Conservation (phyloP, 1,140 invertebrate genomes). For the Trichoplusia ni region DNA sequence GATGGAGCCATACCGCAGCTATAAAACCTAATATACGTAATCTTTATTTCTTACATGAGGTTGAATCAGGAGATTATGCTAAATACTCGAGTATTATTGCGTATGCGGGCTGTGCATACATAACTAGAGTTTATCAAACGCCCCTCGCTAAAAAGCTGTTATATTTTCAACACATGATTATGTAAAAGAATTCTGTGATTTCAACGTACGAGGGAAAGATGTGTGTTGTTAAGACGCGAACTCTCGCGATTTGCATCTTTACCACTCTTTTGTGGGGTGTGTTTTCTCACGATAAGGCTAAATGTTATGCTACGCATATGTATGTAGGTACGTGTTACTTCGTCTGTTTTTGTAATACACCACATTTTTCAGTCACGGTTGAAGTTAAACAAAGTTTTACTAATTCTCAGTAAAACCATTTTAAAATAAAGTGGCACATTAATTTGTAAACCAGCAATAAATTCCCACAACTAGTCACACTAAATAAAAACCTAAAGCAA, state of each 20-base stretch:
- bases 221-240: constrained; percentile 72
- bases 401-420: background rate
- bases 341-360: too few species aligned
- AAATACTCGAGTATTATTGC: constrained; percentile 70
- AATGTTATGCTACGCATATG: constrained; percentile 27
- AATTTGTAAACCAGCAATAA: background rate
- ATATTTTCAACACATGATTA: constrained; percentile 81
- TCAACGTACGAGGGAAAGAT: constrained; percentile 61
- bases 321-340: background rate
- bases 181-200: constrained; percentile 79
- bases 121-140: constrained; percentile 63
- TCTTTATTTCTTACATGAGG: constrained; percentile 37
- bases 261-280: constrained; percentile 40
- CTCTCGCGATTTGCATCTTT: constrained; percentile 69
- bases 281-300: constrained; percentile 49
- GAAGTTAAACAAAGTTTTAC: too few species aligned
- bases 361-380: too few species aligned
- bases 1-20: constrained; percentile 6
- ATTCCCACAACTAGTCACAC: background rate
- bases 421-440: background rate
- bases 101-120: constrained; percentile 54
- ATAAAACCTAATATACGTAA: constrained; percentile 33
- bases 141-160: constrained; percentile 76
- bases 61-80: constrained; percentile 71
- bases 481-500: constrained; percentile 5